Conservation (phyloP, 2,113 vertebrate genomes). For the Peucedramus taeniatus region DNA sequence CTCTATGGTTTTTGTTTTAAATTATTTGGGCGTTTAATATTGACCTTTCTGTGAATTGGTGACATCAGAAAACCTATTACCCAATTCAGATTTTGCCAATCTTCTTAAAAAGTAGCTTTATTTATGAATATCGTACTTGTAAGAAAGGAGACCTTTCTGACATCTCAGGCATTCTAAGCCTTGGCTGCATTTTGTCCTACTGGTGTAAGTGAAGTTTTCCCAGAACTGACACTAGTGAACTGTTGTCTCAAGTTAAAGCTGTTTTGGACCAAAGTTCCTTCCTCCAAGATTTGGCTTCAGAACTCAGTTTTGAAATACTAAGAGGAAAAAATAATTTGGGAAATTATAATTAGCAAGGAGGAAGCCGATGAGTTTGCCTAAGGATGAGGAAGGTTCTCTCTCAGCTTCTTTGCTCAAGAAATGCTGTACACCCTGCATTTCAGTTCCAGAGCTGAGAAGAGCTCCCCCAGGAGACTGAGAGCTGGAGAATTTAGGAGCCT, state of each 20-base stretch:
- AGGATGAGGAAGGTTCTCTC: not conserved
- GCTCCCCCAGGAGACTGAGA: not conserved
- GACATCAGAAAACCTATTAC: conserved; percentile 34
- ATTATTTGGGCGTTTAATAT: not conserved
- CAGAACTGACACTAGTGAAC: conserved; percentile 10
- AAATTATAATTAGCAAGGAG: not conserved
- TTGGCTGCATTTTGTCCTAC: not conserved
- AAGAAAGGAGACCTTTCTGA: conserved; percentile 10
- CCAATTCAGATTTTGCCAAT: conserved; percentile 6
- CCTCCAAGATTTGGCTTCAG: conserved; percentile 2
- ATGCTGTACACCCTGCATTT: not conserved
- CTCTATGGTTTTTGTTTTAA: not conserved
- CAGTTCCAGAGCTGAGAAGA: not conserved
- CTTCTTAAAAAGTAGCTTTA: conserved; percentile 23
- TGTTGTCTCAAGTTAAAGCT: not conserved
- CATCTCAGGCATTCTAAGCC: not conserved
- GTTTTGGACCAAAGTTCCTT: conserved; percentile 37
- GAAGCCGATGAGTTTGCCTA: not conserved
- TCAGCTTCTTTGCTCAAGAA: not conserved
- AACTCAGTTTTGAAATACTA: conserved; percentile 12
- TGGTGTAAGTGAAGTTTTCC: conserved; percentile 19
- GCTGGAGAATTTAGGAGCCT: not conserved
- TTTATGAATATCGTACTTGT: not conserved
- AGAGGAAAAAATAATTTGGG: not conserved
- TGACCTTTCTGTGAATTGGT: conserved; percentile 37